Evolutionary conservation across 2,888 invertebrate species (phyloP), one percentile per base, ranked within the genome.

Genomic region (Adelognathus sp.): DNA sequence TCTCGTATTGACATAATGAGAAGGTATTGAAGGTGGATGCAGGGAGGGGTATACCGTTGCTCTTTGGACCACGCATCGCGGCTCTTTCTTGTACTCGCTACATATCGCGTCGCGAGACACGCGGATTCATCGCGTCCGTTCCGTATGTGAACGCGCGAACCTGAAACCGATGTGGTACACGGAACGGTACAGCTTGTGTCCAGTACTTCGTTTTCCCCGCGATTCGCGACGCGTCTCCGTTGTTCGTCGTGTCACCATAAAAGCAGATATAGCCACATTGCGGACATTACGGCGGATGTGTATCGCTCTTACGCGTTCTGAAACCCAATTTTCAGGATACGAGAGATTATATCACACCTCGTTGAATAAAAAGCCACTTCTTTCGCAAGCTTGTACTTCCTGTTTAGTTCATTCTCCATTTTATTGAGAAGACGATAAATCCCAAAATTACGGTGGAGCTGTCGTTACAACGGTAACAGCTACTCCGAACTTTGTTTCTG

Each of bases 111-210:
- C 21, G 64, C 50, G 64, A 14, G 46, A 46, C 9, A 33, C 44
- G 24, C 21, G 50, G 50, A 64, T 64, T 50, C 64, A 64, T 64
- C 64, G 64, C 64, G 64, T 36, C 24, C 50, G 50, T 14, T 33
- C 21, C 50, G 50, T 24, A 36, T 14, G 33, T 52, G 50, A 33
- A 64, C 44, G 33, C 44, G 33, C 50, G 64, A 64, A 31, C 50
- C 50, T 52, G 58, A 58, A 58, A 29, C 39, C 60, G 82, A 85
- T 85, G 82, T 85, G 82, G 83, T 84, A 85, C 85, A 79, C 66
- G 61, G 79, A 85, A 85, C 84, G 85, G 85, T 85, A 85, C 81
- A 77, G 74, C 72, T 64, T 52, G 60, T 63, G 73, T 84, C 81
- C 71, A 81, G 79, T 74, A 52, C 18, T 56, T 36, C 54, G 66